Evolutionary conservation across 2,888 invertebrate species (phyloP), one percentile per base, ranked within the genome.

Genomic region (Cerceris ruficornis): DNA sequence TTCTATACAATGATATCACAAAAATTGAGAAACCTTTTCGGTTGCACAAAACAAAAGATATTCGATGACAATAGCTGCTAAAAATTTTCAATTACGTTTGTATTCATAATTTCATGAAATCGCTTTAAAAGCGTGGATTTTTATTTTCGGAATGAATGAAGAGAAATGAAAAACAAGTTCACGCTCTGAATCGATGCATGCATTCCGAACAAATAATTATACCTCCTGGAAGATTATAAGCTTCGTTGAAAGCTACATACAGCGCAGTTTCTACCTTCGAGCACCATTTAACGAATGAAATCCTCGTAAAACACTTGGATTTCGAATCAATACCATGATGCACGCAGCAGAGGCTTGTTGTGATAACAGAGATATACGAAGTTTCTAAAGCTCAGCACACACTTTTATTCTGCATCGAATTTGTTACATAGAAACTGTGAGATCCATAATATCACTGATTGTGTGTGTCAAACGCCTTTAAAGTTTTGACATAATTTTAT

Each of bases 161-260:
- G 5, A 46, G 11, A 46, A 46, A 46, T 11, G 69, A 61, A 41
- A 52, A 14, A 28, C 28, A 49, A 55, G 69, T 62, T 69, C 39
- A 52, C 43, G 41, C 9, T 72, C 28, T 60, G 43, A 54, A 43
- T 68, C 58, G 59, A 59, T 28, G 59, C 58, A 59, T 52, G 54
- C 15, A 46, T 72, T 72, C 6, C 17, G 2, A 43, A 11, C 14
- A 28, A 14, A 50, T 68, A 68, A 68, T 55, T 67, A 54, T 66
- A 52, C 50, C 28, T 17, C 15, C 39, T 28, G 67, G 68, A 72
- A 72, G 68, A 72, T 68, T 72, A 46, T 59, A 67, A 72, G 46
- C 46, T 11, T 11, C 46, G 46, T 46, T 46, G 11, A 46, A 46
- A 46, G 46, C 46, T 46, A 11, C 11, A 11, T 46, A 11, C 46